Conservation (phyloP, 2,888 invertebrate species). For the Drosophila prolongata region DNA sequence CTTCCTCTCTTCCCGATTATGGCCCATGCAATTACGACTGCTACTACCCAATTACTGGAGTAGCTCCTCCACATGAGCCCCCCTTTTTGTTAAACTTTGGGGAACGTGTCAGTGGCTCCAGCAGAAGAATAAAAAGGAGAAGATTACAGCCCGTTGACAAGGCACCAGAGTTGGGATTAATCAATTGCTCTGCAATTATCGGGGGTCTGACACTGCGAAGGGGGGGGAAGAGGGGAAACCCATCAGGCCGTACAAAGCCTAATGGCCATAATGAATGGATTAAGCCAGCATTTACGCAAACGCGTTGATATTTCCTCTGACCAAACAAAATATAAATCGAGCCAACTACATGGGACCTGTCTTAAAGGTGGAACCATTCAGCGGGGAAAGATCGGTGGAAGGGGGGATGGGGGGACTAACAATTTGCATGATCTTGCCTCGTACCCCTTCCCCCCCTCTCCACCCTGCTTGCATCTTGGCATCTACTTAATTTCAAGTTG, state of each 20-base stretch:
- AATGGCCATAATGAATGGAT: constrained; percentile 82
- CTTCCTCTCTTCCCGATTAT: not conserved
- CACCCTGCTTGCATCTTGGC: constrained; percentile 48
- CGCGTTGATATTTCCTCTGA: constrained; percentile 81
- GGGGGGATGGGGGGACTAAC: constrained; percentile 5
- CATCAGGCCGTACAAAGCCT: constrained; percentile 61
- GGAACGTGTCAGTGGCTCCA: constrained; percentile 40
- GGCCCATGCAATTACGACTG: constrained; percentile 27
- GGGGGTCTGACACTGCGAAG: not conserved
- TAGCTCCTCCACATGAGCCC: not conserved
- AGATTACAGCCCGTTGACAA: constrained; percentile 42
- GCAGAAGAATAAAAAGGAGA: constrained; percentile 7
- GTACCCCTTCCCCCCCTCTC: not conserved
- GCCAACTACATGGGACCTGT: constrained; percentile 56
- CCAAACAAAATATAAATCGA: constrained; percentile 82
- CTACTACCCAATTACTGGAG: constrained; percentile 26
- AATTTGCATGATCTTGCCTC: constrained; percentile 56
- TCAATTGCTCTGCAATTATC: constrained; percentile 44
- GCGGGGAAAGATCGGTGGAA: not conserved
- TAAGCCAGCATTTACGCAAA: constrained; percentile 81
- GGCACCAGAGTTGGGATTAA: constrained; percentile 34
- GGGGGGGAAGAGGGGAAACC: not conserved
- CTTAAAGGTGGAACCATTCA: constrained; percentile 10
- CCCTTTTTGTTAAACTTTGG: not conserved
- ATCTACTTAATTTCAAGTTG: constrained; percentile 78